A percentile compares a stretch with the other conserved stretches of the same genome.
These are phyloP conservation scores for Linurgus olivaceus DNA, from an alignment of 2,797 vertebrate species.

Conservation along the genomic window DNA sequence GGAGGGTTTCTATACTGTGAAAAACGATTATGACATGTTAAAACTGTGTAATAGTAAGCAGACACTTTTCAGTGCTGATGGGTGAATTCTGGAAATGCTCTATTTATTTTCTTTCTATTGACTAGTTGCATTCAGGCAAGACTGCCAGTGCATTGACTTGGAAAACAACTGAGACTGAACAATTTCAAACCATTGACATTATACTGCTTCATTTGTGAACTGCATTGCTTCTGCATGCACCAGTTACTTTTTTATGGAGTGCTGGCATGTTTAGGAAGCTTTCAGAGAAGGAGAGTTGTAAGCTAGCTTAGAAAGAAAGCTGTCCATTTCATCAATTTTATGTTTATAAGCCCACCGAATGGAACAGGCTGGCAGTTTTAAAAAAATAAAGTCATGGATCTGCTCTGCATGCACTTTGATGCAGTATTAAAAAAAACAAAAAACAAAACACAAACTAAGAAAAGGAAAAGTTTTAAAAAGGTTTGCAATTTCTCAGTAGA, in stretches of 20 bases:
- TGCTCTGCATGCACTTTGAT: constrained; percentile 14
- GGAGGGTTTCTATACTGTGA: constrained; percentile 76
- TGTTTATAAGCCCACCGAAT: neutral
- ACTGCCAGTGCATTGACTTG: constrained; percentile 78
- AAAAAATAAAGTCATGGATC: constrained; percentile 21
- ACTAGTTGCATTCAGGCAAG: constrained; percentile 80
- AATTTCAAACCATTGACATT: constrained; percentile 75
- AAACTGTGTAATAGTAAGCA: constrained; percentile 80
- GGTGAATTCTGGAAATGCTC: constrained; percentile 74
- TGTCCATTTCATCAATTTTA: constrained; percentile 39
- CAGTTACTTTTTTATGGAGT: constrained; percentile 70
- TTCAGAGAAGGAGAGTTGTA: constrained; percentile 40
- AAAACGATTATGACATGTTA: constrained; percentile 84
- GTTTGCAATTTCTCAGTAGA: constrained; percentile 42
- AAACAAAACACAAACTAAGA: neutral
- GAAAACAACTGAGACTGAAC: constrained; percentile 79
- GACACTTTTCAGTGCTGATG: constrained; percentile 78
- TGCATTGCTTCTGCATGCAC: constrained; percentile 62
- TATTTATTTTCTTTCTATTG: constrained; percentile 80
- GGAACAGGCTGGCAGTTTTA: constrained; percentile 10
- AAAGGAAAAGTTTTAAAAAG: neutral
- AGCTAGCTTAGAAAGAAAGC: constrained; percentile 40
- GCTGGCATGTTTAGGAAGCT: constrained; percentile 67
- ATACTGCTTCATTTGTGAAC: constrained; percentile 74
- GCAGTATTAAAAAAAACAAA: neutral